Evolutionary conservation across 2,797 vertebrate species (phyloP), one percentile per base, ranked within the genome.

Genomic region (Salarias fasciatus): DNA sequence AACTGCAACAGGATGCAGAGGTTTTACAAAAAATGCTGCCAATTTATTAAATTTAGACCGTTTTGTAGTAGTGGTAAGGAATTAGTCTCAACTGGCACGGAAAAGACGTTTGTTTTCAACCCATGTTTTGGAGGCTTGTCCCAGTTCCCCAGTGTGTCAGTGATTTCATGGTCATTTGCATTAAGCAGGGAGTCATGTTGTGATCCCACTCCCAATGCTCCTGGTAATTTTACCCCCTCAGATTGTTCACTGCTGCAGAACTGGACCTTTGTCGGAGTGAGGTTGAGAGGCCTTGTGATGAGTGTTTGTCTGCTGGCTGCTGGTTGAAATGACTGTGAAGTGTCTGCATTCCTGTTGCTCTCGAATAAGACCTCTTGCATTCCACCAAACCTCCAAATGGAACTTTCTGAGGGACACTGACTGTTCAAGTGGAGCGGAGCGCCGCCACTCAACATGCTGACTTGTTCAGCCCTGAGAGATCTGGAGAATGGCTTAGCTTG

Each of bases 271-370:
- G 62, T 79, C 30, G 36, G 41, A 60, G 57, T 1, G 46, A 73
- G 48, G 66, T 77, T 59, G 74, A 85, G 81, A 69, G 78, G 52
- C 45, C 55, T 58, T 42, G 36, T 44, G 63, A 66, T 29, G 64
- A 88, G 78, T 84, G 71, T 83, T 82, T 83, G 57, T 69, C 69
- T 77, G 69, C 67, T 50, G 67, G 33, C 38, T 55, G 41, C 51
- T 46, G 46, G 6, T 41, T 36, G 53, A 72, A 74, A 81, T 62
- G 55, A 65, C 42, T 49, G n/a, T n/a, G 53, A 60, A 86, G 86
- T 72, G 80, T 40, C 42, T 43, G 43, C 11, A 1, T 59, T 62
- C 49, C 60, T 40, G 15, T 66, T 72, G 33, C 60, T 70, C 40
- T 57, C 49, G 77, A 77, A 78, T 53, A 48, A 75, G 55, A 40